Evolutionary conservation across 2,888 invertebrate species (phyloP).

Genomic region (Prosapia bicincta): DNA sequence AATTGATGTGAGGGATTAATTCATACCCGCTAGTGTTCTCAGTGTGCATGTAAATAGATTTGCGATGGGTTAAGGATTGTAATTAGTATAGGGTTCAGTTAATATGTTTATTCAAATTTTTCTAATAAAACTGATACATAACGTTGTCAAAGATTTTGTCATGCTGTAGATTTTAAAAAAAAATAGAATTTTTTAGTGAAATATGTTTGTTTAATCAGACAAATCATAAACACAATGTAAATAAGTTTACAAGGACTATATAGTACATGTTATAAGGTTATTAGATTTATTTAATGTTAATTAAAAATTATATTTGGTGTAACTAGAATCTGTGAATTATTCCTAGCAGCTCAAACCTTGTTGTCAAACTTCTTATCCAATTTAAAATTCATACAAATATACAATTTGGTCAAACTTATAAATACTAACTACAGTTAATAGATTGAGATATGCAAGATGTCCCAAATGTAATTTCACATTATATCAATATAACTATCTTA

Average conservation of each 20-base stretch:
- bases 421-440: neutral
- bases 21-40: too few relatives aligned
- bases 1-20: too few relatives aligned
- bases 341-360: neutral
- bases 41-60: too few relatives aligned
- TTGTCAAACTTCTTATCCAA: neutral
- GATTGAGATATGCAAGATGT: neutral
- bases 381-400: neutral
- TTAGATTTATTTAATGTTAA: neutral
- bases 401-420: neutral
- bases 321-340: too few relatives aligned
- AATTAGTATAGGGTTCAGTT: too few relatives aligned
- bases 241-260: neutral
- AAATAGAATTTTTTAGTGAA: too few relatives aligned
- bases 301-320: constrained; percentile 2
- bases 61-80: too few relatives aligned
- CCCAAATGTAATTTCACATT: neutral
- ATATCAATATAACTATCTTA: neutral
- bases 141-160: too few relatives aligned
- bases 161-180: too few relatives aligned
- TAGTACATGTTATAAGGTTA: neutral
- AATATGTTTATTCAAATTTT: too few relatives aligned
- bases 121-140: too few relatives aligned
- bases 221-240: neutral
- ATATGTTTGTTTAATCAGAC: neutral